Evolutionary conservation across 2,888 invertebrate genomes (phyloP), one percentile per base, ranked within the genome.

Genomic region (Acronicta leporina): DNA sequence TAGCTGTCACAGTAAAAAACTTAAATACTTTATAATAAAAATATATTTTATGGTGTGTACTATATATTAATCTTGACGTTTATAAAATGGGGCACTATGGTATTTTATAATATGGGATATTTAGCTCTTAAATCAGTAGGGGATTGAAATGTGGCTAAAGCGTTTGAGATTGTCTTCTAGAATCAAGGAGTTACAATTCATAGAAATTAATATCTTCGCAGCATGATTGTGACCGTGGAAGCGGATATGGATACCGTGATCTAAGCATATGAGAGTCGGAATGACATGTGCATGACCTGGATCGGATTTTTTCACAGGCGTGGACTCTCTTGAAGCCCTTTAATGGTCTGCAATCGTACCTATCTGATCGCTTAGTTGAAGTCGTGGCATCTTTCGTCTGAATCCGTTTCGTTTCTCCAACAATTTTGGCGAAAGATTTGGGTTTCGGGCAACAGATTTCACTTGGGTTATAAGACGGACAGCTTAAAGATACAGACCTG

Each of bases 251-350:
- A 5, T 9, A 10, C 2, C 8, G 10, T 5, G 16, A 35, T 11
- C 13, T 30, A 0, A 47, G 35, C 27, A 59, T 11, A 44, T 59
- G 47, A 40, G 59, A 15, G 13, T 60, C 59, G 25, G 59, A 60
- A 48, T 53, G 53, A 15, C 53, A 44, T 1, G 43, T 13, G 27
- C 53, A 53, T 0, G 3, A 1, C 0, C 13, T 15, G 10, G 13
- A 38, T 7, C 53, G 53, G 13, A 54, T 40, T 40, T 13, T 43
- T 10, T 15, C 41, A 11, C 46, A 52, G 5, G 47, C 11, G 4
- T 52, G 47, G 2, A 27, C 20, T 11, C 4, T 52, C 11, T 9
- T 35, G 8, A 44, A 33, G 1, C n/a, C 11, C 8, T 5, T 45
- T 7, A 50, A 14, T 0, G 44, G 30, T 40, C 40, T 57, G 10